phyloP scores from a whole-genome alignment of 2,888 invertebrate genomes.

The Rotaria socialis region DNA sequence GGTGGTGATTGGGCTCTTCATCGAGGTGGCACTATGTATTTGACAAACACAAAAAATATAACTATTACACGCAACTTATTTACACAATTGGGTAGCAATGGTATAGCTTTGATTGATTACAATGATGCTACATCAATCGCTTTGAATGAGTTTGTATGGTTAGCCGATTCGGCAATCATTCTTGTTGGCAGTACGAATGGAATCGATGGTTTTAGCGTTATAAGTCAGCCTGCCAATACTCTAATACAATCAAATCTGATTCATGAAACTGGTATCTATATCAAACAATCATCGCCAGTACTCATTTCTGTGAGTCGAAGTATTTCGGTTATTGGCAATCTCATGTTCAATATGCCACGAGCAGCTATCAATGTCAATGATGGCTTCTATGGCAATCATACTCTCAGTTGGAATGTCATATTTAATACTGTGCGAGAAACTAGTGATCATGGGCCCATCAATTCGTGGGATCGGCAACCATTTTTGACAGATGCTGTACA shows the following conservation, averaged over 20 bases:
- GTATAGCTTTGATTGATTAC: background rate
- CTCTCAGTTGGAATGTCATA: conserved; percentile 8
- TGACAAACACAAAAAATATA: background rate
- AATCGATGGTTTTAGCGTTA: conserved; percentile 8
- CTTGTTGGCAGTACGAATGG: background rate
- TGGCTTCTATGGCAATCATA: conserved; percentile 20
- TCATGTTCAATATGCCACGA: background rate
- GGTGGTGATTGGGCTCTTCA: conserved; percentile 30
- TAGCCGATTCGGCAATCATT: conserved; percentile 14
- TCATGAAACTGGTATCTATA: conserved; percentile 13
- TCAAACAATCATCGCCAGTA: conserved; percentile 24
- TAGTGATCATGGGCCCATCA: conserved; percentile 5
- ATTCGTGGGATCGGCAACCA: conserved; percentile 27
- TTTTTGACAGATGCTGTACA: conserved; percentile 3
- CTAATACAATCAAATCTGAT: background rate
- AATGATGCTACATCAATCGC: background rate
- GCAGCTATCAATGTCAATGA: conserved; percentile 10
- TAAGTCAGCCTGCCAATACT: background rate
- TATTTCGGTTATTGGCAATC: background rate
- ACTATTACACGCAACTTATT: background rate
- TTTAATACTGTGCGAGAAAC: background rate
- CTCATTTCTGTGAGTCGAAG: background rate
- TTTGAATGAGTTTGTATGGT: conserved; percentile 25
- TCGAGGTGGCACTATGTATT: conserved; percentile 12
- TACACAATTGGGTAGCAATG: conserved; percentile 26